phyloP scores from a whole-genome alignment of 2,797 vertebrate genomes.

The Dicrostonyx torquatus region DNA sequence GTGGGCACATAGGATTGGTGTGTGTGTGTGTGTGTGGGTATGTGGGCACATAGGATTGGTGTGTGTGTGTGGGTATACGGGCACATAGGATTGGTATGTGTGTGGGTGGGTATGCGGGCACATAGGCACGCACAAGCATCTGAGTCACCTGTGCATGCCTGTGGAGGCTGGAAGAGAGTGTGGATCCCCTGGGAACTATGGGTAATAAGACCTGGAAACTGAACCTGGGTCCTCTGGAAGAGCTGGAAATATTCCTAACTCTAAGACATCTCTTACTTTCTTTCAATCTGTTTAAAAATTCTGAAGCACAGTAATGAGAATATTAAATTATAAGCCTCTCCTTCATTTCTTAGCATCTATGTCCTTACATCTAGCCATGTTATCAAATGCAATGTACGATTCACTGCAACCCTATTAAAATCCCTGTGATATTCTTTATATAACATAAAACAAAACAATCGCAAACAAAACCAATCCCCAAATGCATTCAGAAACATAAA shows the following conservation, averaged over 20 bases:
- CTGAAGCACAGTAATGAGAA: background rate
- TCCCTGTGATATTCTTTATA: background rate
- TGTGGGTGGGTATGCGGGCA: background rate
- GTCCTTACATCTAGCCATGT: background rate
- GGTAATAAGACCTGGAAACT: background rate
- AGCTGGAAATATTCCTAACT: background rate
- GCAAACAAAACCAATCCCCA: background rate
- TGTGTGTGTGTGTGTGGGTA: background rate
- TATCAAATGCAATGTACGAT: background rate
- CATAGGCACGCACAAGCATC: too few relatives aligned
- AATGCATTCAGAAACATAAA: background rate
- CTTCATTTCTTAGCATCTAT: background rate
- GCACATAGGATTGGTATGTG: too few relatives aligned
- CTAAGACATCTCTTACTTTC: background rate
- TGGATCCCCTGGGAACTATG: background rate
- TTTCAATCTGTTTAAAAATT: conserved; percentile 10
- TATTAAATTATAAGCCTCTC: background rate
- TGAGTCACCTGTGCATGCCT: background rate
- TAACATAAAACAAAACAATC: background rate
- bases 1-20: too few relatives aligned
- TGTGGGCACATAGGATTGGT: too few relatives aligned
- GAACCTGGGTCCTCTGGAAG: background rate
- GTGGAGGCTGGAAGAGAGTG: background rate
- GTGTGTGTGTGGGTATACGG: too few relatives aligned
- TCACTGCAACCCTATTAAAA: background rate